Percentiles rank a stretch among this genome's conserved stretches.
phyloP scores from a whole-genome alignment of 92 coral and sea anemone species.

The Muricea muricata region DNA sequence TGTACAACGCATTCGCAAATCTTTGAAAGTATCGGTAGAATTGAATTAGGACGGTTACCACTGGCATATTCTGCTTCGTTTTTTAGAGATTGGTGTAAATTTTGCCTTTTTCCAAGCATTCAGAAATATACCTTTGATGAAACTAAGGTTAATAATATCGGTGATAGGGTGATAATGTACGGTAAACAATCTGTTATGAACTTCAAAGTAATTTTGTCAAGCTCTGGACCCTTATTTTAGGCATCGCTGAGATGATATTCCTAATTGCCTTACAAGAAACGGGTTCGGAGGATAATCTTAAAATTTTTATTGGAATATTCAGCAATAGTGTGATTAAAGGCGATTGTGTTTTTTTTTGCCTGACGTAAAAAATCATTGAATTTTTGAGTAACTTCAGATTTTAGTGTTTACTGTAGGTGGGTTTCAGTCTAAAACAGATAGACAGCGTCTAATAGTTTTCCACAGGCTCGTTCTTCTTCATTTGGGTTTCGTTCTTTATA shows the following conservation, averaged over 20 bases:
- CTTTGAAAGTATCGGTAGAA: background rate
- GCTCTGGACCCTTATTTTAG: background rate
- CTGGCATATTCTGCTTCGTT: background rate
- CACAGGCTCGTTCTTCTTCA: too few species aligned
- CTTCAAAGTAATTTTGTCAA: background rate
- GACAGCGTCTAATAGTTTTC: too few species aligned
- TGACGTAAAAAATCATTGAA: too few species aligned
- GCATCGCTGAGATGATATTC: background rate
- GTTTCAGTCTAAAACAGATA: too few species aligned
- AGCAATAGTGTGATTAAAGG: too few species aligned
- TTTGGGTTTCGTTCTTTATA: too few species aligned
- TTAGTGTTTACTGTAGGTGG: too few species aligned
- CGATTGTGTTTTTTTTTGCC: too few species aligned
- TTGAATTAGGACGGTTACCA: background rate
- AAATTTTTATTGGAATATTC: too few species aligned
- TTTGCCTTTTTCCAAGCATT: background rate
- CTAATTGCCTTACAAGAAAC: background rate
- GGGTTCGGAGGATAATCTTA: too few species aligned
- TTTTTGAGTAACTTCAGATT: too few species aligned
- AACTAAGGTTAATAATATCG: background rate
- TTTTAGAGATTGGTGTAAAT: background rate
- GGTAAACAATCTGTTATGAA: background rate
- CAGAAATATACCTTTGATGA: background rate
- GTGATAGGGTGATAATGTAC: background rate
- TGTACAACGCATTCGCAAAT: background rate